phyloP scores from a whole-genome alignment of 2,888 invertebrate species.

The Oscheius sp. region DNA sequence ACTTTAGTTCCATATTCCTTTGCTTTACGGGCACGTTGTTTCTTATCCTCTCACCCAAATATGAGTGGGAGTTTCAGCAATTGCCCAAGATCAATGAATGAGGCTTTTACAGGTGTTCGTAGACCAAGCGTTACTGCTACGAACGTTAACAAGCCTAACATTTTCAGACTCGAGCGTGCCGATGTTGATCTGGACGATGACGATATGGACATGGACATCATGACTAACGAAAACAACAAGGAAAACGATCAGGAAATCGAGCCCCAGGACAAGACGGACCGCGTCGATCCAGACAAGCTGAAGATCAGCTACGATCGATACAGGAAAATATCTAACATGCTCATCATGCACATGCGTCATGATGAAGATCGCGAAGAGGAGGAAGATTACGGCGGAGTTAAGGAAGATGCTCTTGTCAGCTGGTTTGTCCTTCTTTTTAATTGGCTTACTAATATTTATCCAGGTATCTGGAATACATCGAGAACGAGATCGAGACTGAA shows the following conservation, averaged over 20 bases:
- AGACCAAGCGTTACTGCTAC: constrained; percentile 7
- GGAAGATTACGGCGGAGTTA: constrained; percentile 67
- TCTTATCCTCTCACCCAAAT: no score
- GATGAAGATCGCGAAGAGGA: constrained; percentile 80
- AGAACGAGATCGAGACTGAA: constrained; percentile 81
- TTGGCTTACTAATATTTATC: neutral
- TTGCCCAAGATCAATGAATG: constrained; percentile 12
- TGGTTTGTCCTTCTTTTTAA: constrained; percentile 78
- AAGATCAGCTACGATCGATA: constrained; percentile 91
- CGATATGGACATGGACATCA: constrained; percentile 67
- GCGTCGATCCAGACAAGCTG: constrained; percentile 66
- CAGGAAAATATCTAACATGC: constrained; percentile 88
- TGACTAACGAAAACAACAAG: constrained; percentile 49
- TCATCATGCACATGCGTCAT: constrained; percentile 88
- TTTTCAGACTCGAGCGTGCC: constrained; percentile 93
- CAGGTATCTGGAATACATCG: constrained; percentile 83
- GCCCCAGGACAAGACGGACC: constrained; percentile 31
- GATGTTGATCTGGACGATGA: constrained; percentile 92
- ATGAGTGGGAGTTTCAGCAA: no score
- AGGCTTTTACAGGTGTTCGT: constrained; percentile 30
- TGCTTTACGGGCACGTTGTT: neutral
- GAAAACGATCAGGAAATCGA: constrained; percentile 44
- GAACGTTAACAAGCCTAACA: constrained; percentile 76
- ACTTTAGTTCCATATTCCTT: neutral
- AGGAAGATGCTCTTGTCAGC: constrained; percentile 81